Evolutionary conservation across 2,113 vertebrate species (phyloP).

Genomic region (Hippocampus barbouri): DNA sequence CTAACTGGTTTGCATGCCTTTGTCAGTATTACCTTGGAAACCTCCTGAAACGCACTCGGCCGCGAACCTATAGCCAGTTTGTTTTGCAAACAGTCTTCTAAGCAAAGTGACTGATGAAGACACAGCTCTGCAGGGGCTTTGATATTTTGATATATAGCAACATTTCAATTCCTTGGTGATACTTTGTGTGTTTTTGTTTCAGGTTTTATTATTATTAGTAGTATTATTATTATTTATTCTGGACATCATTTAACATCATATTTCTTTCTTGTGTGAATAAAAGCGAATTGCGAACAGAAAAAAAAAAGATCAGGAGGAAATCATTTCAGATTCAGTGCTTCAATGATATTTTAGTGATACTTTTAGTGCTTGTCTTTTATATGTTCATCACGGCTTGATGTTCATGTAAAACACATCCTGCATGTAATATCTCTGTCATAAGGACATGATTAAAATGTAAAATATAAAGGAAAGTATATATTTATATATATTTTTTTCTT

Average conservation of each 20-base stretch:
- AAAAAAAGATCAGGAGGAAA: background rate
- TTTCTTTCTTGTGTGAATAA: background rate
- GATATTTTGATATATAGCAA: background rate
- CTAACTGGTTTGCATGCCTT: conserved; percentile 12
- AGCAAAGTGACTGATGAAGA: conserved; percentile 38
- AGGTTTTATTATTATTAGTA: conserved; percentile 1
- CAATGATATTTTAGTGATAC: background rate
- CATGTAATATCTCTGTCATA: background rate
- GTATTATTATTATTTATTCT: background rate
- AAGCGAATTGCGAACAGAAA: background rate
- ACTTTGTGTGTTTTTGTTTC: conserved; percentile 18
- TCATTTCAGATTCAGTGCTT: conserved; percentile 7
- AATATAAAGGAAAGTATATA: background rate
- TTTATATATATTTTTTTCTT: background rate
- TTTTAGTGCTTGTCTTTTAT: background rate
- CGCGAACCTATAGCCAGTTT: conserved; percentile 23
- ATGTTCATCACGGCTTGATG: background rate
- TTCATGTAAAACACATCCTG: background rate
- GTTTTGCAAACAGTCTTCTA: conserved; percentile 48
- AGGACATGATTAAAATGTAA: background rate
- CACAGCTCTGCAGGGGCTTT: conserved; percentile 47
- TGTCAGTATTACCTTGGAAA: conserved; percentile 44
- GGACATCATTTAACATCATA: background rate
- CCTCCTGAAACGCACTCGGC: conserved; percentile 39
- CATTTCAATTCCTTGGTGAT: background rate